These are phyloP conservation scores for Sebastes ruberrimus DNA, from an alignment of 2,797 vertebrate genomes.

Conservation along the genomic window DNA sequence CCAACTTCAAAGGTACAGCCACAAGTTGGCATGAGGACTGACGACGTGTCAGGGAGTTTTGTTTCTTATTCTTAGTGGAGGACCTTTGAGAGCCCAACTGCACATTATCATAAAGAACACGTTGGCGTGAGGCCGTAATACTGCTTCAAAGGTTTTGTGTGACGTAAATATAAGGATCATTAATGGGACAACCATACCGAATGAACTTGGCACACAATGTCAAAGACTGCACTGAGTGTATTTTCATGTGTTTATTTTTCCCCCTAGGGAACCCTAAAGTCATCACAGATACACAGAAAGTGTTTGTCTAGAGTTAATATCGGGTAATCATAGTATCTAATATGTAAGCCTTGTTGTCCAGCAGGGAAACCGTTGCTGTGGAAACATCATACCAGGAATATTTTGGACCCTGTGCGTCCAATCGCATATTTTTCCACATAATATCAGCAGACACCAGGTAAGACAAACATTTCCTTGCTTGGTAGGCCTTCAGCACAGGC, in stretches of 20 bases:
- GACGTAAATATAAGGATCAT: neutral
- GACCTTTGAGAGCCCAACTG: neutral
- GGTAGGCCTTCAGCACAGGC: slow-evolving; percentile 26
- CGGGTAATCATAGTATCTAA: neutral
- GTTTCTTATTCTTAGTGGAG: neutral
- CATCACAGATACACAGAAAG: neutral
- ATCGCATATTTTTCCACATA: slow-evolving; percentile 32
- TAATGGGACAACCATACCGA: neutral
- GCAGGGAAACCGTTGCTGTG: slow-evolving; percentile 19
- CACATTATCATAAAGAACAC: neutral
- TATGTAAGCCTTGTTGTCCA: slow-evolving; percentile 16
- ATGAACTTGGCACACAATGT: neutral
- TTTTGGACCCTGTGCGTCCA: slow-evolving; percentile 25
- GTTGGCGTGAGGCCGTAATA: neutral
- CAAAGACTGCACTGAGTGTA: neutral
- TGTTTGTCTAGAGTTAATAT: neutral
- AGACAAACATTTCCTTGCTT: slow-evolving; percentile 70
- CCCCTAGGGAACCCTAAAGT: neutral
- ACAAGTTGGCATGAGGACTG: neutral
- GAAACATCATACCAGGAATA: slow-evolving; percentile 48
- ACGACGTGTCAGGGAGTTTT: neutral
- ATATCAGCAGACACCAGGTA: slow-evolving; percentile 30
- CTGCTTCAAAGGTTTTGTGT: neutral
- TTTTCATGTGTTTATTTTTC: neutral
- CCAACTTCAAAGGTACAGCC: neutral